Conservation (phyloP, 2,888 invertebrate species). For the Callosobruchus maculatus region DNA sequence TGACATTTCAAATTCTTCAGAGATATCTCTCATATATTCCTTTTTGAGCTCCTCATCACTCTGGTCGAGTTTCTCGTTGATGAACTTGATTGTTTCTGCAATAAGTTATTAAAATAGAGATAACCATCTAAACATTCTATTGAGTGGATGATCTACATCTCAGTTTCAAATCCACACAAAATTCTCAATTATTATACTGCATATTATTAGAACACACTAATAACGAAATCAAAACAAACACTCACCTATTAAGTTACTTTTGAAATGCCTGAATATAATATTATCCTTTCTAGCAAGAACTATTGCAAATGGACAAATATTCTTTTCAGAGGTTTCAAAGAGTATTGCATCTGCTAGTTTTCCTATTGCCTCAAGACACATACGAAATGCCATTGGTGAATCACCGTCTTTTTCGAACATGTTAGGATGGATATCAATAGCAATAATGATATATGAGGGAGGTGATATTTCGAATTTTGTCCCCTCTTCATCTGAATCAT, state of each 20-base stretch:
- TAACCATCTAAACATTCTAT: too few species aligned
- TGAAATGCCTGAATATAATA: background rate
- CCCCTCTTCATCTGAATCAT: background rate
- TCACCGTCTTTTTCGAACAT: background rate
- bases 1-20: background rate
- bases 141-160: too few species aligned
- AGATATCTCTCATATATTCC: background rate
- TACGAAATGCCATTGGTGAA: background rate
- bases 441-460: background rate
- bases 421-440: background rate
- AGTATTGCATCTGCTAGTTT: background rate
- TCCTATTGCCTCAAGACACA: background rate
- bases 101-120: too few species aligned
- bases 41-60: background rate
- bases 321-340: background rate
- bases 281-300: background rate
- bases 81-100: background rate
- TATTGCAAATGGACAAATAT: background rate
- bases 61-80: background rate
- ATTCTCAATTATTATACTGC: too few species aligned
- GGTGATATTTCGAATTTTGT: background rate
- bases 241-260: background rate
- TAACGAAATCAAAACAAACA: background rate
- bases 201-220: too few species aligned
- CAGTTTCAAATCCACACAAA: too few species aligned